Percentiles rank a stretch among this genome's conserved stretches.
Conservation (phyloP, 2,888 invertebrate genomes). For the Idaea biselata region DNA sequence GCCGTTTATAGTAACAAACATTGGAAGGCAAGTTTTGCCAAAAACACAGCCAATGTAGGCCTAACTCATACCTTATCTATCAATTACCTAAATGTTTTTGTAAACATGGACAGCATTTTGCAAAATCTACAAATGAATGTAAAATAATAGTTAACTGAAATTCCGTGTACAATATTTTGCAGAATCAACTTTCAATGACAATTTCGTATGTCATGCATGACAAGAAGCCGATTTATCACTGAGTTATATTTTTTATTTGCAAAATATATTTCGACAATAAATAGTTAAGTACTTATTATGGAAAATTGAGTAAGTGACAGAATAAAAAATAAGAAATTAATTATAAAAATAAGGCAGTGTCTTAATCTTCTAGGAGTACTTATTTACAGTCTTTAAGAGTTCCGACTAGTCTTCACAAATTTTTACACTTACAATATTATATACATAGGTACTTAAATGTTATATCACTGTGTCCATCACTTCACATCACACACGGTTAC, state of each 20-base stretch:
- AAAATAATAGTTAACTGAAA: slow-evolving; percentile 4
- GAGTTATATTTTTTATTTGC: too few species aligned
- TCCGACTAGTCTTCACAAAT: slow-evolving; percentile 35
- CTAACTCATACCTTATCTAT: slow-evolving; percentile 40
- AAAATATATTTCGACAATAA: too few species aligned
- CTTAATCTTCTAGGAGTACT: slow-evolving; percentile 22
- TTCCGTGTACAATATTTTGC: not conserved
- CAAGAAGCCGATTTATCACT: too few species aligned
- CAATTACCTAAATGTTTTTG: slow-evolving; percentile 13
- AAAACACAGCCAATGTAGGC: slow-evolving; percentile 68
- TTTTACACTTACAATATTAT: slow-evolving; percentile 27
- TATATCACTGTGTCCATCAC: slow-evolving; percentile 38
- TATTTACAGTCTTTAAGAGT: slow-evolving; percentile 36
- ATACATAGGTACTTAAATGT: slow-evolving; percentile 10
- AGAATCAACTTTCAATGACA: too few species aligned
- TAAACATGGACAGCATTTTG: slow-evolving; percentile 10
- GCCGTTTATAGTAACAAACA: slow-evolving; percentile 66
- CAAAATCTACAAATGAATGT: slow-evolving; percentile 15
- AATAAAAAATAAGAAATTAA: not conserved
- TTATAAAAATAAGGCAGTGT: slow-evolving; percentile 14
- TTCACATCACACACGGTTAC: slow-evolving; percentile 60
- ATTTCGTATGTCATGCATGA: too few species aligned
- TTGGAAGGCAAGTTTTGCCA: slow-evolving; percentile 64
- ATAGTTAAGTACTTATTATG: not conserved
- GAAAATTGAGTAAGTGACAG: slow-evolving; percentile 8